Evolutionary conservation across 2,888 invertebrate genomes (phyloP), one percentile per base, ranked within the genome.

Genomic region (Macrosiphum euphorbiae): DNA sequence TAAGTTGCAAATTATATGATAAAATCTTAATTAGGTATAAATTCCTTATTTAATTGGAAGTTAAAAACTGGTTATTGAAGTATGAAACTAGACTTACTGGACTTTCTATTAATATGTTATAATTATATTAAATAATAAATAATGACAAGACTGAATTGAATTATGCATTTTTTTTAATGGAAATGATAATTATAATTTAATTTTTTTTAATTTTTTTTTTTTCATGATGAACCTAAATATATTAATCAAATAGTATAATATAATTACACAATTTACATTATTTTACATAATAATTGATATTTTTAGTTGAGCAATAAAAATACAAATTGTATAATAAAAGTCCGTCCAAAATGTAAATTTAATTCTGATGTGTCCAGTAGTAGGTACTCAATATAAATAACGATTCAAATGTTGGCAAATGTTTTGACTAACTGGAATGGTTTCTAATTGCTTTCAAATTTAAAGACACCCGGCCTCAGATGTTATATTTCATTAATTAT

Each of bases 51-150:
- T 78, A 90, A 78, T 78, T 90, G 78, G 35, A 50, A 52, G 24
- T 90, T 24, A 26, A 28, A 35, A 50, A 90, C 67, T 90, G 35
- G 67, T 90, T 78, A 78, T 78, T 90, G 90, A 90, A 78, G 52
- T 35, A 78, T 90, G 78, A 78, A 52, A 90, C 50, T 78, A 67
- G 50, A 90, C n/a, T 41, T 61, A 24, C 20, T 47, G 24, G 67
- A 90, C 90, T 90, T 90, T 90, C 90, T 90, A 78, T 90, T 41
- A 24, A 47, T 61, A 90, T 41, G 35, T 41, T 78, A 78, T 78
- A 41, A 78, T 35, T 78, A 78, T 78, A 35, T 35, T 78, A 35
- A 78, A 78, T 78, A 78, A 78, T 35, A 78, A 35, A 35, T 67
- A 35, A 35, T 67, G 35, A 44, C 41, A 44, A 26, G 13, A n/a